Percentiles rank a stretch among this genome's conserved stretches.
These are phyloP conservation scores for Aphaenogaster ashmeadi DNA, from an alignment of 1,140 invertebrate genomes.

Conservation along the genomic window DNA sequence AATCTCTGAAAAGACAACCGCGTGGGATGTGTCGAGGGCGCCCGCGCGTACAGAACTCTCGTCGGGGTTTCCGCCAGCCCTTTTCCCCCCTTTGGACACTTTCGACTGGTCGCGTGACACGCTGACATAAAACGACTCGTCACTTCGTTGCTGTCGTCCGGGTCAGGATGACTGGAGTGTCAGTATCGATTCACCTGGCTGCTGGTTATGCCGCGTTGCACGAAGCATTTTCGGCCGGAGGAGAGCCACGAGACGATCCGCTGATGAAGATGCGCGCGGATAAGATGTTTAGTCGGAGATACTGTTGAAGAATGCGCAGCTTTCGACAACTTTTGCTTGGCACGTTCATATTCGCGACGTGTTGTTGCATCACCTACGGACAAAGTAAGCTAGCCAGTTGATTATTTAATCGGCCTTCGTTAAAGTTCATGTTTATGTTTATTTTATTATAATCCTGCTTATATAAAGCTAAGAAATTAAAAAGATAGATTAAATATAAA, in stretches of 20 bases:
- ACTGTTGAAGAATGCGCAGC: conserved; percentile 41
- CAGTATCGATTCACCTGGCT: conserved; percentile 71
- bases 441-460: background rate
- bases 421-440: background rate
- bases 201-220: conserved; percentile 34
- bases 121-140: conserved; percentile 45
- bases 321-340: background rate
- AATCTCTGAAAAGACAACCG: conserved; percentile 3
- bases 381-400: conserved; percentile 32
- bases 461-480: background rate
- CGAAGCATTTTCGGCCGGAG: background rate
- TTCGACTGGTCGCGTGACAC: conserved; percentile 46
- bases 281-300: conserved; percentile 38
- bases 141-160: conserved; percentile 38
- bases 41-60: conserved; percentile 25
- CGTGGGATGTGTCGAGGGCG: conserved; percentile 16
- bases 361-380: background rate
- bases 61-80: background rate
- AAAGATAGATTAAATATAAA: conserved; percentile 1
- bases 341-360: background rate
- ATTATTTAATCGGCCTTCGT: background rate
- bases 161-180: conserved; percentile 54
- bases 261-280: background rate
- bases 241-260: background rate
- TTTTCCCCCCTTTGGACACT: conserved; percentile 40